These are phyloP conservation scores for Hypanus sabinus DNA, from an alignment of 2,113 vertebrate genomes.

Conservation along the genomic window DNA sequence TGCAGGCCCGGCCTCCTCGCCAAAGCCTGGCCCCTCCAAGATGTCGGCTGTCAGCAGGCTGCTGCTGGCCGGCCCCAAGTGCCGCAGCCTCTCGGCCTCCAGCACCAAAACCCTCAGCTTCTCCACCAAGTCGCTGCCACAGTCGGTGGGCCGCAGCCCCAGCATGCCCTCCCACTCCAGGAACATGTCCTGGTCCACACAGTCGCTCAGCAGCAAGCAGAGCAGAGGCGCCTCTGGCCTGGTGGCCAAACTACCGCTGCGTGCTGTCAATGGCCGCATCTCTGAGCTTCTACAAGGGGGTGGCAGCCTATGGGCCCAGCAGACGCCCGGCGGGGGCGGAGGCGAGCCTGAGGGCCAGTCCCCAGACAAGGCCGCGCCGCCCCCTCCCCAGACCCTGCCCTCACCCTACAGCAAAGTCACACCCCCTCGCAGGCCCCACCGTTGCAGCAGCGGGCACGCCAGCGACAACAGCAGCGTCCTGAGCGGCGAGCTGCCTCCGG, in stretches of 20 bases:
- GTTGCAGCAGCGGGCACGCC: constrained; percentile 91
- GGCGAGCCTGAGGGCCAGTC: constrained; percentile 53
- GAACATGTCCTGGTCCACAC: constrained; percentile 85
- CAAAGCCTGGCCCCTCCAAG: constrained; percentile 74
- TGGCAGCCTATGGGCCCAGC: constrained; percentile 53
- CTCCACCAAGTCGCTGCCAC: constrained; percentile 90
- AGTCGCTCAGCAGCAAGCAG: constrained; percentile 74
- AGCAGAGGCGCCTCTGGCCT: constrained; percentile 66
- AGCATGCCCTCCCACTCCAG: constrained; percentile 74
- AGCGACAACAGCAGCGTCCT: constrained; percentile 97
- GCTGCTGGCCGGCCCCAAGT: constrained; percentile 83
- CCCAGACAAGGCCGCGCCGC: constrained; percentile 52
- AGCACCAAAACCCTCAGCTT: constrained; percentile 91
- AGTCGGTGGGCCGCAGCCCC: constrained; percentile 76
- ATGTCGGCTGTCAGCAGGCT: constrained; percentile 92
- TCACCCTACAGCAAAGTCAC: constrained; percentile 98
- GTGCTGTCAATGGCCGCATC: constrained; percentile 84
- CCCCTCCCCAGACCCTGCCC: constrained; percentile 69
- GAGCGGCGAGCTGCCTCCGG: constrained; percentile 89
- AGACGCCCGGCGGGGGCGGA: constrained; percentile 45
- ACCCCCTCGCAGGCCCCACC: constrained; percentile 81
- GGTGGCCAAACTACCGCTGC: constrained; percentile 76
- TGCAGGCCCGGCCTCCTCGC: constrained; percentile 55
- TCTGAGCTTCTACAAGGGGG: constrained; percentile 86
- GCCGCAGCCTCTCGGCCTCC: constrained; percentile 77